Percentiles rank a stretch among this genome's conserved stretches.
Conservation (phyloP, 2,888 invertebrate species). For the Heliconius ethilla region DNA sequence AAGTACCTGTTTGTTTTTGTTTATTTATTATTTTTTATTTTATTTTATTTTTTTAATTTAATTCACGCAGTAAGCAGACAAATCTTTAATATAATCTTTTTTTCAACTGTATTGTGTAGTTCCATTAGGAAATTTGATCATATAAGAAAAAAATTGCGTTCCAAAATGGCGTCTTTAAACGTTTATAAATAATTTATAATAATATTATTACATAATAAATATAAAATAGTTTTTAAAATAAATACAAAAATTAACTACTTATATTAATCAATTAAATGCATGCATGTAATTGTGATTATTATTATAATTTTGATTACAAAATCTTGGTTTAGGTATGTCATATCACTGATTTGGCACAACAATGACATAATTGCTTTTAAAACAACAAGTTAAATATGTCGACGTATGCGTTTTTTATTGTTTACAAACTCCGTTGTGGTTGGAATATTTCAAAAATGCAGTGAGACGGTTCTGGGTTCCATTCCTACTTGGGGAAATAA, state of each 20-base stretch:
- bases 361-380: no score
- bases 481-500: no score
- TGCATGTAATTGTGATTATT: background rate
- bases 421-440: no score
- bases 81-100: background rate
- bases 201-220: background rate
- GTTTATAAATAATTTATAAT: background rate
- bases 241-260: background rate
- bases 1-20: slow-evolving; percentile 68
- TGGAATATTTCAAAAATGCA: no score
- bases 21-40: background rate
- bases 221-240: background rate
- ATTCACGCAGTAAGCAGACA: no score
- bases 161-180: background rate
- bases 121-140: background rate
- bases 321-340: background rate
- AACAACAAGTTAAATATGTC: no score
- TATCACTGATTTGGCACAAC: background rate
- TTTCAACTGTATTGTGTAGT: background rate
- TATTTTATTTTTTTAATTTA: no score
- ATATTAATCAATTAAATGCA: background rate
- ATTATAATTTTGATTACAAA: background rate
- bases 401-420: no score
- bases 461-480: no score
- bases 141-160: background rate